Evolutionary conservation across 2,113 vertebrate genomes (phyloP), one percentile per base, ranked within the genome.

Genomic region (Nibea albiflora): DNA sequence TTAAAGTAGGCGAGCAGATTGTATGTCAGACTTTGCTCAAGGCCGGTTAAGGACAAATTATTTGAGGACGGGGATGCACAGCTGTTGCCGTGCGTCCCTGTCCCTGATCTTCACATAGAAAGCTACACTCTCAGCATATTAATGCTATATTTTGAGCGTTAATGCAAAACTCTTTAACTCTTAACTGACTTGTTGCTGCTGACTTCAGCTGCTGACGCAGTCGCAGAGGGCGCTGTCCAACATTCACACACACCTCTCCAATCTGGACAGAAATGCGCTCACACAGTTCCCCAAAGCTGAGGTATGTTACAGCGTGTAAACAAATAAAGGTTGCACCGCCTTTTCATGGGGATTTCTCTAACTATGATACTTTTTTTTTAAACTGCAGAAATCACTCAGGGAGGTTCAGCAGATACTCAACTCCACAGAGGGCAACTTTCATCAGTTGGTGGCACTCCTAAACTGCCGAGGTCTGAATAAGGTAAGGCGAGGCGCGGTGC

Each of bases 401-500:
- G 96, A 96, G 72, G 93, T 97, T 81, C 96, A 97, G 87, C 96
- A 96, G 93, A 97, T 96, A 19, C 94, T 98, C 77, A 98, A 97
- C 67, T 88, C 93, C 78, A 98, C 97, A 0, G 97, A 98, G 87
- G 96, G 96, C 12, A 96, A 96, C 90, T 97, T 98, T 80, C 97
- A 98, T 85, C 96, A 98, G 88, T 73, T 98, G 71, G 96, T 98
- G 88, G 97, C 97, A 0, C 93, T 97, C 9, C 93, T 98, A 35
- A 97, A 97, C 91, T 98, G 97, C 74, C 86, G 96, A 57, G 93
- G 96, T 62, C 95, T 98, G 80, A 96, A 97, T 89, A 98, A 98
- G 96, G 97, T 97, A 91, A 88, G 50, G 15, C 5, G 12, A 60
- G 16, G 28, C 5, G 11, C 12, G 17, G 3, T 4, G 6, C 31